A percentile compares a stretch with the other conserved stretches of the same genome.
Conservation (phyloP, 30 jellyfish, hydroid and myxozoan species). For the Hydra vulgaris region DNA sequence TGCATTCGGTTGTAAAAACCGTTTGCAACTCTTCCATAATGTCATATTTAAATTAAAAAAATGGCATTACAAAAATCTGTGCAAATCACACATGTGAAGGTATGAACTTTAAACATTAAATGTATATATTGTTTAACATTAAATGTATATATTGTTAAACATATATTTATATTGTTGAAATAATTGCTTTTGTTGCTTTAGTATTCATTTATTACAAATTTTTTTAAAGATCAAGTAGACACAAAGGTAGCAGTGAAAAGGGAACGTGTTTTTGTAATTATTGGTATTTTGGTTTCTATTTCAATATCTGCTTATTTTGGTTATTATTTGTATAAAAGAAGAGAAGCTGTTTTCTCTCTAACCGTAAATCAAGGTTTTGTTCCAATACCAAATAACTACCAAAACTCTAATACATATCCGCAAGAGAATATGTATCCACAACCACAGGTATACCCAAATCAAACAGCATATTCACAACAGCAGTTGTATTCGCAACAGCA, state of each 20-base stretch:
- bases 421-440: neutral
- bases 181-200: no score
- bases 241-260: neutral
- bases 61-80: no score
- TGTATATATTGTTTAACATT: no score
- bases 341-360: slow-evolving; percentile 1
- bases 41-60: no score
- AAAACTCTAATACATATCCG: neutral
- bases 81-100: no score
- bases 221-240: neutral
- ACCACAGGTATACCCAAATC: neutral
- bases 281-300: neutral
- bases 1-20: no score
- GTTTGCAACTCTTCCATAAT: no score
- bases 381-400: neutral
- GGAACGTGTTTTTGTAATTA: slow-evolving; percentile 15
- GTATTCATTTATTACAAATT: no score
- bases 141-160: no score
- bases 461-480: no score
- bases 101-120: no score
- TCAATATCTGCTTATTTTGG: slow-evolving; percentile 8
- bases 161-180: no score
- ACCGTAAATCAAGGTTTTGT: neutral
- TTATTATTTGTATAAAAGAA: slow-evolving; percentile 11
- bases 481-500: neutral